Conservation (phyloP, 2,113 vertebrate species). For the Panurus biarmicus region DNA sequence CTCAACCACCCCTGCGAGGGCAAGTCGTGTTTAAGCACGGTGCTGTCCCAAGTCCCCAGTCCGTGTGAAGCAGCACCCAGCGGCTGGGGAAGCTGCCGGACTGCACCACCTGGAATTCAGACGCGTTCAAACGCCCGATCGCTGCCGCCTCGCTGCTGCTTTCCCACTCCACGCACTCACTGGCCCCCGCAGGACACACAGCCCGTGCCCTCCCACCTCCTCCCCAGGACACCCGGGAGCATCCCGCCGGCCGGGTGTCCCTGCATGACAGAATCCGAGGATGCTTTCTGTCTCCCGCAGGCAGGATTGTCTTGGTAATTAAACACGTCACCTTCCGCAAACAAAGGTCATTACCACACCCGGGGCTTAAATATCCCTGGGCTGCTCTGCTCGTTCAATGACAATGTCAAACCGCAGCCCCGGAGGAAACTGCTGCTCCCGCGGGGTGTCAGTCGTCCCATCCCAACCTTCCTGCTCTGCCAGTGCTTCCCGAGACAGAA, state of each 20-base stretch:
- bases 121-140: accelerated
- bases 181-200: too few relatives aligned
- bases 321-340: not conserved
- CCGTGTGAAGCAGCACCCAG: not conserved
- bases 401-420: not conserved
- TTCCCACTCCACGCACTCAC: too few relatives aligned
- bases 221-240: not conserved
- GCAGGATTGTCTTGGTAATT: not conserved
- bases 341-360: not conserved
- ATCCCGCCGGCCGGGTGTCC: not conserved
- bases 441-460: not conserved
- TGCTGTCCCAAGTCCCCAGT: not conserved
- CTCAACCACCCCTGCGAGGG: accelerated
- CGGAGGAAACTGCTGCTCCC: not conserved
- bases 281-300: accelerated
- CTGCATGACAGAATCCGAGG: not conserved
- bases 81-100: not conserved
- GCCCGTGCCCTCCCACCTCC: not conserved
- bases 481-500: not conserved
- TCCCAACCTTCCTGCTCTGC: not conserved
- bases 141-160: not conserved
- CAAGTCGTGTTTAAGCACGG: accelerated
- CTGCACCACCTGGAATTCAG: not conserved
- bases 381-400: not conserved
- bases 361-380: accelerated